Evolutionary conservation across 2,797 vertebrate genomes (phyloP), one percentile per base, ranked within the genome.

Genomic region (Pseudochirops cupreus): DNA sequence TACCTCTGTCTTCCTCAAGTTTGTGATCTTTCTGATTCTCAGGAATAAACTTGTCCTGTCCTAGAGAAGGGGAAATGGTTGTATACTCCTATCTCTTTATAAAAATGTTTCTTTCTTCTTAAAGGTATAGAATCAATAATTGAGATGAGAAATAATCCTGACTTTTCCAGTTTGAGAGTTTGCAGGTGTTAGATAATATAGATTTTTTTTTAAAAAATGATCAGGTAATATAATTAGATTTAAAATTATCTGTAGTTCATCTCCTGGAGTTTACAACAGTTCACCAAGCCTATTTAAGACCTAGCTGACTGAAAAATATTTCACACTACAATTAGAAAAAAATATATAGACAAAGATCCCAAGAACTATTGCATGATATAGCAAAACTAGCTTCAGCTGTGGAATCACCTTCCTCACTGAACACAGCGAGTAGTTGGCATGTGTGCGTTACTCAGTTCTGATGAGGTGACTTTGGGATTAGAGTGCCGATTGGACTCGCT

Each of bases 1-100:
- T 93, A 89, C 56, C 31, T 89, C 56, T 58, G n/a, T 33, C 82
- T 90, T 90, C 82, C 87, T 93, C 33, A 46, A 67, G 29, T 67
- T 92, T 92, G 92, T 53, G 57, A 59, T 92, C 92, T 53, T 92
- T 50, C 52, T 92, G 46, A 74, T 67, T 59, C 62, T 31, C 18
- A 53, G 92, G 58, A 92, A 92, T 53, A 59, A 59, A 52, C 53
- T 54, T 62, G 24, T 53, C 50, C 50, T 92, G 29, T 50, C 62
- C 50, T 92, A 18, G 92, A 92, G 21, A 52, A 11, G 31, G 50
- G 58, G 21, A 67, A 54, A 53, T 92, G 26, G 31, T 50, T 82
- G 31, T 33, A 67, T 67, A 14, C 12, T 31, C 31, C 62, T 59
- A 2, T 50, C 39, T 50, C 74, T 24, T 50, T 50, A 26, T 46